A percentile compares a stretch with the other conserved stretches of the same genome.
These are phyloP conservation scores for Lasioglossum figueresi DNA, from an alignment of 2,888 invertebrate species.

Conservation along the genomic window DNA sequence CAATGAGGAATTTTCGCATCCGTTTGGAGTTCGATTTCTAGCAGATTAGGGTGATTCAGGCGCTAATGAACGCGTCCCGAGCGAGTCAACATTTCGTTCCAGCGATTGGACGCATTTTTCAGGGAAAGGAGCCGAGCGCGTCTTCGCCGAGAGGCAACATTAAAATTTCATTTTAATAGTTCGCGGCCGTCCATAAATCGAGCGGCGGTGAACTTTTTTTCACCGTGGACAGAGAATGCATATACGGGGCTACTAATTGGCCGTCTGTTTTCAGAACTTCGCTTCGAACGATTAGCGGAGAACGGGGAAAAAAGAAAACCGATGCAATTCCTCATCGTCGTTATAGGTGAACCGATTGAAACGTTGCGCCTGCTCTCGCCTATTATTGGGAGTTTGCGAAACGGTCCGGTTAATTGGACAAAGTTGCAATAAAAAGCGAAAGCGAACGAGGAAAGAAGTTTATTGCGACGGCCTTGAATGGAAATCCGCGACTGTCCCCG, in stretches of 20 bases:
- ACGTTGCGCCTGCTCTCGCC: background rate
- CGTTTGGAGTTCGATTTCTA: background rate
- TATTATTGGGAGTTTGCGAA: background rate
- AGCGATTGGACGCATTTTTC: conserved; percentile 8
- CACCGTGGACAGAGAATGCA: background rate
- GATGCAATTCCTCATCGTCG: background rate
- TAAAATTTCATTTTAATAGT: conserved; percentile 37
- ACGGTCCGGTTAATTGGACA: conserved; percentile 1
- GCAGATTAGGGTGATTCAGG: background rate
- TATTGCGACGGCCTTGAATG: background rate
- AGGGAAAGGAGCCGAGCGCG: background rate
- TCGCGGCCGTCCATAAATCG: conserved; percentile 13
- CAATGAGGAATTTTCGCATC: background rate
- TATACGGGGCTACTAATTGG: conserved; percentile 23
- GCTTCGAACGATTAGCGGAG: background rate
- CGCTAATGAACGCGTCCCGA: background rate
- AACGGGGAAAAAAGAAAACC: background rate
- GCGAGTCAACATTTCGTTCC: background rate
- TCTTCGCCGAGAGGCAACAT: conserved; percentile 1
- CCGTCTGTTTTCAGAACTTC: background rate
- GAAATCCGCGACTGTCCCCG: background rate
- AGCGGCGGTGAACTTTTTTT: background rate
- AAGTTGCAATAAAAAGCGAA: background rate
- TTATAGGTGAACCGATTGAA: background rate
- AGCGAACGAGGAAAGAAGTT: background rate